Evolutionary conservation across 2,888 invertebrate species (phyloP), one percentile per base, ranked within the genome.

Genomic region (Anticlea derivata): DNA sequence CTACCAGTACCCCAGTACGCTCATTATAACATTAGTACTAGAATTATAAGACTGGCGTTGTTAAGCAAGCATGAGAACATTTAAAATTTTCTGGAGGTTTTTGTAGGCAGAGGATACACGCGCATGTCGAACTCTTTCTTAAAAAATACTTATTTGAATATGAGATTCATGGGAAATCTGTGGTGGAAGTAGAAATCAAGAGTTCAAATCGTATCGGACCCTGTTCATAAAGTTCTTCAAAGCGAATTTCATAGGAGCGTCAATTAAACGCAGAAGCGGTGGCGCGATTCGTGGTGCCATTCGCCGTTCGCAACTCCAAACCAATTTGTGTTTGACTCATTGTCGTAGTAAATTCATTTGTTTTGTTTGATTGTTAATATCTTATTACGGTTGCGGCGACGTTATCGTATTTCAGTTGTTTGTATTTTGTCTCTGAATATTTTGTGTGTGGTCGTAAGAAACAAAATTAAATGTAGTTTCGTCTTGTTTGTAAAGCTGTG

Each of bases 231-330:
- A 12, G 7, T 13, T 31, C 8, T 31, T 10, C 31, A 31, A n/a
- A 31, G 43, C 34, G 68, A 73, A 79, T 80, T 78, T 80, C 77
- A 79, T 78, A 79, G 76, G 63, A 65, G 63, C 68, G 64, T 67
- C 73, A 76, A 80, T 80, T 79, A 79, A 73, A 73, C 64, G 64
- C 55, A 45, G 61, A 62, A 60, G 58, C 60, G 47, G 61, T 62
- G 64, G 77, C 66, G 49, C 68, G 64, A 74, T 69, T 65, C 13
- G 65, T 69, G 73, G 63, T 52, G 41, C 53, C 55, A 43, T 57
- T 59, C 39, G 33, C 39, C 52, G 55, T 61, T 60, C 66, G 67
- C 58, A 66, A 59, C 63, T 60, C 49, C 55, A 38, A 58, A 55
- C 64, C 69, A 71, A 74, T 77, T 78, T 68, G 61, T 51, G 55